Conservation (phyloP, 2,113 vertebrate genomes). For the Origma solitaria region DNA sequence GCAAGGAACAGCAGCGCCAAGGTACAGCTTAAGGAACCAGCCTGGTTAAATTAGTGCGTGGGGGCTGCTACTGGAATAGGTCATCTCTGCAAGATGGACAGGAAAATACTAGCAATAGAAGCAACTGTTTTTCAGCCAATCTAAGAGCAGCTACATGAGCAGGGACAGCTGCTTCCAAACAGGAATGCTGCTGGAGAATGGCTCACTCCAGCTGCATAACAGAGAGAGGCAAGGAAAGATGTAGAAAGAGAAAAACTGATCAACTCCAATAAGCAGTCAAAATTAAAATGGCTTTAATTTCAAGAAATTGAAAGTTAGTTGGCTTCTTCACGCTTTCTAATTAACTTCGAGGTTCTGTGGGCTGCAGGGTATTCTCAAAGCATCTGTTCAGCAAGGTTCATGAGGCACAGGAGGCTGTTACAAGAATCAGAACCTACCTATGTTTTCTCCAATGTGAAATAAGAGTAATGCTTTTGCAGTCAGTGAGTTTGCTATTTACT, state of each 20-base stretch:
- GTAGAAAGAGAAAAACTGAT: not conserved
- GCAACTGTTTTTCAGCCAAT: not conserved
- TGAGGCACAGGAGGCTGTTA: not conserved
- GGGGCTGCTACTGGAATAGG: not conserved
- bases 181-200: not conserved
- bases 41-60: accelerated
- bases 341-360: not conserved
- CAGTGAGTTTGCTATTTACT: not conserved
- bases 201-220: not conserved
- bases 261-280: not conserved
- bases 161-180: not conserved
- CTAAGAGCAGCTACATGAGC: not conserved
- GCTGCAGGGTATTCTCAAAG: constrained; percentile 5
- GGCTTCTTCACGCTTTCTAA: not conserved
- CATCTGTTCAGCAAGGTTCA: constrained; percentile 2
- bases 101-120: not conserved
- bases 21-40: not conserved
- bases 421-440: not conserved
- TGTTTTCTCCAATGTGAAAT: not conserved
- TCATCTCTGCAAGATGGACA: not conserved
- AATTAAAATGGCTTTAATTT: not conserved
- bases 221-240: not conserved
- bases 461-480: not conserved
- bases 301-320: not conserved
- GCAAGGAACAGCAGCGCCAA: not conserved